Percentiles rank a stretch among this genome's conserved stretches.
phyloP scores from a whole-genome alignment of 2,888 invertebrate genomes.

The Drosophila melanosoma region DNA sequence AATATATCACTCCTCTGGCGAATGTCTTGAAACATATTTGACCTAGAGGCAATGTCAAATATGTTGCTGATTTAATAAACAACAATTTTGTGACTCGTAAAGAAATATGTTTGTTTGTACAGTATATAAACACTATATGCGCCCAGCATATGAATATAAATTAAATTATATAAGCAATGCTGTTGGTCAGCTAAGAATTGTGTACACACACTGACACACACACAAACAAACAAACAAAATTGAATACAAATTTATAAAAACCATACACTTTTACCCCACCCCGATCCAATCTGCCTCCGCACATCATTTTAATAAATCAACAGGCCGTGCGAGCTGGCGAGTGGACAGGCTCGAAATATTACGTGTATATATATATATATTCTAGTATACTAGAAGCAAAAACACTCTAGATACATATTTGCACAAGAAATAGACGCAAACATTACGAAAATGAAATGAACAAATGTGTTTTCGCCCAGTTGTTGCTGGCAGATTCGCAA shows the following conservation, averaged over 20 bases:
- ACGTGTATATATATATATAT: neutral
- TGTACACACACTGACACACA: conserved; percentile 19
- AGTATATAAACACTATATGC: conserved; percentile 10
- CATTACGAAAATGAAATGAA: conserved; percentile 63
- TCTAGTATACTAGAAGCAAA: conserved; percentile 14
- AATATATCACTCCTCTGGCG: neutral
- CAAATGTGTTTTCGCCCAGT: conserved; percentile 48
- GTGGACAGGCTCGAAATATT: conserved; percentile 47
- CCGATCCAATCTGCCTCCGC: neutral
- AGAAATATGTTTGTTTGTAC: conserved; percentile 12
- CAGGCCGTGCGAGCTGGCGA: conserved; percentile 22
- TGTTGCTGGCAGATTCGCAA: conserved; percentile 50
- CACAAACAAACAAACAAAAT: conserved; percentile 4
- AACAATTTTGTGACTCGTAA: conserved; percentile 6
- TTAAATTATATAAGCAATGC: conserved; percentile 70
- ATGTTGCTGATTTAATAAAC: conserved; percentile 46
- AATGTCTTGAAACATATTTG: conserved; percentile 57
- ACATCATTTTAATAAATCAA: conserved; percentile 56
- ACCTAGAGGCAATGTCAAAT: conserved; percentile 74
- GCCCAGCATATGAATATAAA: conserved; percentile 59
- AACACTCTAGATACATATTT: conserved; percentile 55
- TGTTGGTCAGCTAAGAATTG: conserved; percentile 33
- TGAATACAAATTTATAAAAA: conserved; percentile 39
- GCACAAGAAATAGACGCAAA: conserved; percentile 56
- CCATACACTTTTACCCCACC: conserved; percentile 4